Base-by-base conservation (phyloP, 37 sponge, comb jelly and placozoan genomes). In the Bolinopsis microptera region DNA sequence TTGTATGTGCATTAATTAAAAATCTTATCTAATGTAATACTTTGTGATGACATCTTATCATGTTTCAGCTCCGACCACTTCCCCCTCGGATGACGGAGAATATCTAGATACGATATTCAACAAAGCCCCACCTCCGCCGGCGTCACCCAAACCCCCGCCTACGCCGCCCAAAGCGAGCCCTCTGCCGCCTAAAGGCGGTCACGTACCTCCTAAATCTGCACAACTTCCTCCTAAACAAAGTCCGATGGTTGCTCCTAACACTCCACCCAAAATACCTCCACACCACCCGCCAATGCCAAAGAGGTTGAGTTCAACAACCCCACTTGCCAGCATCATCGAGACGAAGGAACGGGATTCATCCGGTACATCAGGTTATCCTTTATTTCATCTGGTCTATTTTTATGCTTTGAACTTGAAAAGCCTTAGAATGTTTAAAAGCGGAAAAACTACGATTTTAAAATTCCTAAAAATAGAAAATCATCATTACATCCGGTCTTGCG, bases 301-400 rank as follows among this genome's bases (percentile, higher is more conserved):
- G 21, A 77, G 80, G 37, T 35, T 32, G 35, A 77, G 27, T 32
- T 77, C 80, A 0, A 32, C 32, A 27, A 77, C 33, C 80, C 28
- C 90, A 1, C 48, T 86, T 27, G 61, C 90, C 30, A 86, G 90
- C 28, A 86, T 86, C 31, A 86, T 86, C 24, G 90, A 86, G 61
- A 86, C 90, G 21, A 86, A 86, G 26, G 90, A 86, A 40, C 40
- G 90, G 31, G 90, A 86, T 27, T 86, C 90, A 9, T 86, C 90
- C 0, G 90, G 90, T 21, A 86, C 90, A 33, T 86, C 90, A 86
- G 90, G 90, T 86, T 28, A 72, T 28, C 18, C 26, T n/a, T 8
- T 30, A 67, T 22, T 21, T n/a, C n/a, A n/a, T n/a, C n/a, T n/a
- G n/a, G n/a, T n/a, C n/a, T n/a, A n/a, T n/a, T n/a, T n/a, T n/a